These are phyloP conservation scores for Vireo griseus DNA, from an alignment of 2,797 vertebrate genomes.

Conservation along the genomic window DNA sequence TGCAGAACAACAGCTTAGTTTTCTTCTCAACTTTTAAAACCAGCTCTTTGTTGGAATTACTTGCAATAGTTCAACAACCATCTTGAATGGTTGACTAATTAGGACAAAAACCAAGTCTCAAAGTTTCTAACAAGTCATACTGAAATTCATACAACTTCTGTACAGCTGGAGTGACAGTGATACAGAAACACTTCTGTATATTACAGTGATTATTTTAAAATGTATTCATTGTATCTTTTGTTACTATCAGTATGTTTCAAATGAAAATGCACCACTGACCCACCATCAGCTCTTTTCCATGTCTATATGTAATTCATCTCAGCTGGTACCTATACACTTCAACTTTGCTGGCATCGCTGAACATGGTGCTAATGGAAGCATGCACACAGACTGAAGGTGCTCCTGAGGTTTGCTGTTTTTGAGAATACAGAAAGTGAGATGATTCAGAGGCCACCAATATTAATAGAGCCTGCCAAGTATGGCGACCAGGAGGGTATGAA, in stretches of 20 bases:
- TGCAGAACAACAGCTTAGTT: not conserved
- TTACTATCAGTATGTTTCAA: not conserved
- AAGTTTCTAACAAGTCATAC: not conserved
- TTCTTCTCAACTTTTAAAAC: not conserved
- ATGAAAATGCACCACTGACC: not conserved
- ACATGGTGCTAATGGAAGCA: rapidly evolving
- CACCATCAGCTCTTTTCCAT: not conserved
- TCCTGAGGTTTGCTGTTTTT: not conserved
- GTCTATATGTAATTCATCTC: not conserved
- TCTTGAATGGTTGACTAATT: not conserved
- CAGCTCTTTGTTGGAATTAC: not conserved
- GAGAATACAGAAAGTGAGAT: not conserved
- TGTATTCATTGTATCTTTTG: not conserved
- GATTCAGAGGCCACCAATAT: not conserved
- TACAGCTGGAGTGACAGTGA: not conserved
- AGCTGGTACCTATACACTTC: not conserved
- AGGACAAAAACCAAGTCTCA: not conserved
- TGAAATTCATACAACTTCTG: not conserved
- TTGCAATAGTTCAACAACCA: not conserved
- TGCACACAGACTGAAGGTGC: not conserved
- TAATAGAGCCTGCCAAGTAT: not conserved
- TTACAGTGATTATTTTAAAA: not conserved
- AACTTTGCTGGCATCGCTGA: not conserved
- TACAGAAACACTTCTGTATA: not conserved
- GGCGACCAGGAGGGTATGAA: not conserved